These are phyloP conservation scores for Ganaspis brasiliensis DNA, from an alignment of 2,888 invertebrate species.

Conservation along the genomic window DNA sequence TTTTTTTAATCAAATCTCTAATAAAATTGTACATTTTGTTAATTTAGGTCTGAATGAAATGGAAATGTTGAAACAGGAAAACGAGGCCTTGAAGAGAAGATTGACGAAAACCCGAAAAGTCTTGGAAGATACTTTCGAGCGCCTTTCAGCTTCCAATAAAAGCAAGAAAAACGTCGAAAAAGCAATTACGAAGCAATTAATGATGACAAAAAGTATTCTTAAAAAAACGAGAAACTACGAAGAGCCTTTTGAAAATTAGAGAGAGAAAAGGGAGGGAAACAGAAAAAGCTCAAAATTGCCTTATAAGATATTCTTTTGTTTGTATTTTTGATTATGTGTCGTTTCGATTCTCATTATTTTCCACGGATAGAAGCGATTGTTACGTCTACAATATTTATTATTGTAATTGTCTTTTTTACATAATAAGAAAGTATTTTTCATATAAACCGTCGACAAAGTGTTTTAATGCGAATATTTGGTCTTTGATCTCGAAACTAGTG, in stretches of 20 bases:
- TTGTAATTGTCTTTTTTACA: conserved; percentile 11
- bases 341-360: conserved; percentile 6
- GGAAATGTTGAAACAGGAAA: conserved; percentile 84
- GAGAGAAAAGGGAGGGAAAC: conserved; percentile 38
- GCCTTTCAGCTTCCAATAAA: conserved; percentile 89
- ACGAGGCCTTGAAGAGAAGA: conserved; percentile 87
- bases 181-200: conserved; percentile 83
- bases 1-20: conserved; percentile 9
- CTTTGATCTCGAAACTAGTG: conserved; percentile 23
- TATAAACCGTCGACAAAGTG: conserved; percentile 15
- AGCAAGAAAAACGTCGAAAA: conserved; percentile 91
- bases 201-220: conserved; percentile 76
- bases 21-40: conserved; percentile 40
- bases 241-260: conserved; percentile 73
- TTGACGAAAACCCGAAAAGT: conserved; percentile 87
- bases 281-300: conserved; percentile 38
- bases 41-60: conserved; percentile 78
- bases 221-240: conserved; percentile 79
- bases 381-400: conserved; percentile 34
- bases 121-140: conserved; percentile 89
- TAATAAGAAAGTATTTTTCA: conserved; percentile 40
- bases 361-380: neutral
- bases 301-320: conserved; percentile 13
- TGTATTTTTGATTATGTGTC: neutral
- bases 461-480: conserved; percentile 3